These are phyloP conservation scores for Pandemis heparana DNA, from an alignment of 2,888 invertebrate genomes.

Conservation along the genomic window DNA sequence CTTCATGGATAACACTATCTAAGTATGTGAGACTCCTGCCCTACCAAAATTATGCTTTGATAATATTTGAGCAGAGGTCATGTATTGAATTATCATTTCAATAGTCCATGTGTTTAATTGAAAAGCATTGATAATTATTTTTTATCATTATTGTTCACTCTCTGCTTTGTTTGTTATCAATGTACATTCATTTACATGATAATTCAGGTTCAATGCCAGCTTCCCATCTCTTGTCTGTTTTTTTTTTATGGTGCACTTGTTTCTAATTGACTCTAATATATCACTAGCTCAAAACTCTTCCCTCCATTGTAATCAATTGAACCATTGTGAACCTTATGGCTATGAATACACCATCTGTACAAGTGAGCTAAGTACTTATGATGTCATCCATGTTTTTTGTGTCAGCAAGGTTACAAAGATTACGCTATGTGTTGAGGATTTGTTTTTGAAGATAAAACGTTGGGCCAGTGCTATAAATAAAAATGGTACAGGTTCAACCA, in stretches of 20 bases:
- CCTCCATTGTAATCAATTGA: conserved; percentile 17
- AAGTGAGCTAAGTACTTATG: conserved; percentile 24
- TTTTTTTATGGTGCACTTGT: conserved; percentile 64
- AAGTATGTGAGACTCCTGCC: background rate
- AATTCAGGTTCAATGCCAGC: conserved; percentile 52
- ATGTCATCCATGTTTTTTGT: conserved; percentile 38
- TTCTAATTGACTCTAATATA: conserved; percentile 75
- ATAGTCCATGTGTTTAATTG: conserved; percentile 32
- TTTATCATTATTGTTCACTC: conserved; percentile 52
- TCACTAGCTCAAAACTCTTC: conserved; percentile 45
- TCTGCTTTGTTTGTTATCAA: conserved; percentile 50
- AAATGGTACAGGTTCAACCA: background rate
- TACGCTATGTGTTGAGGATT: conserved; percentile 33
- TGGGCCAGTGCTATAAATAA: background rate
- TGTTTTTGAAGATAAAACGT: background rate
- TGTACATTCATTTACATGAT: conserved; percentile 47
- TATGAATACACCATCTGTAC: conserved; percentile 15
- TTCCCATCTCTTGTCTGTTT: conserved; percentile 56
- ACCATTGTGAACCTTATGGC: conserved; percentile 36
- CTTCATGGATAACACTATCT: background rate
- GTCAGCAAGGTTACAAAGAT: conserved; percentile 31
- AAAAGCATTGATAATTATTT: conserved; percentile 33
- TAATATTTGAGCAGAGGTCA: background rate
- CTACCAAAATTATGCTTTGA: background rate
- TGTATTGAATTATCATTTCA: background rate